phyloP scores from a whole-genome alignment of 2,113 vertebrate genomes.

The Serinus canaria region DNA sequence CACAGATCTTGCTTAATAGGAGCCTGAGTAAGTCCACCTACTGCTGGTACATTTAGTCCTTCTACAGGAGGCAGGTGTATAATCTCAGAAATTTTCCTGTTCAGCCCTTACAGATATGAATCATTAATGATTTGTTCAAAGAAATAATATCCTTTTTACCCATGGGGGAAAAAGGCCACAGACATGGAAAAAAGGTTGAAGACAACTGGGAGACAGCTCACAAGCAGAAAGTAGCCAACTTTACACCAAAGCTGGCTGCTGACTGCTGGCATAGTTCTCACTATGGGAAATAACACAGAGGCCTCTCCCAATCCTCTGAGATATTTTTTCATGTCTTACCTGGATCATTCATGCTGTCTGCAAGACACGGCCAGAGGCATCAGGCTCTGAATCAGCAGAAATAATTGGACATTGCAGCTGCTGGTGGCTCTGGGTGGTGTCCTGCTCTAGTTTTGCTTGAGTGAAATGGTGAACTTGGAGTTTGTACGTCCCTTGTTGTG shows the following conservation, averaged over 20 bases:
- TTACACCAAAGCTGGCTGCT: neutral
- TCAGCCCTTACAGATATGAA: constrained; percentile 36
- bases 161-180: neutral
- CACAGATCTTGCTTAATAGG: constrained; percentile 56
- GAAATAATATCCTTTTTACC: neutral
- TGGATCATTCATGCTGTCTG: neutral
- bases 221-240: neutral
- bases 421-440: neutral
- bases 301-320: neutral
- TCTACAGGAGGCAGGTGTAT: constrained; percentile 40
- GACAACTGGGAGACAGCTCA: neutral
- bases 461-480: neutral
- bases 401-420: neutral
- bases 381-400: neutral
- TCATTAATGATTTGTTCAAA: constrained; percentile 33
- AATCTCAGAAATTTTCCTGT: constrained; percentile 41
- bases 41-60: constrained; percentile 58
- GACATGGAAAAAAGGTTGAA: neutral
- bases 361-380: neutral
- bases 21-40: constrained; percentile 56
- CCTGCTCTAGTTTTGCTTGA: neutral
- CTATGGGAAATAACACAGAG: neutral
- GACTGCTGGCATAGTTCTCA: neutral
- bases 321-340: neutral
- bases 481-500: neutral